A percentile compares a stretch with the other conserved stretches of the same genome.
phyloP scores from a whole-genome alignment of 1,140 invertebrate species.

The Olivierus martensii region DNA sequence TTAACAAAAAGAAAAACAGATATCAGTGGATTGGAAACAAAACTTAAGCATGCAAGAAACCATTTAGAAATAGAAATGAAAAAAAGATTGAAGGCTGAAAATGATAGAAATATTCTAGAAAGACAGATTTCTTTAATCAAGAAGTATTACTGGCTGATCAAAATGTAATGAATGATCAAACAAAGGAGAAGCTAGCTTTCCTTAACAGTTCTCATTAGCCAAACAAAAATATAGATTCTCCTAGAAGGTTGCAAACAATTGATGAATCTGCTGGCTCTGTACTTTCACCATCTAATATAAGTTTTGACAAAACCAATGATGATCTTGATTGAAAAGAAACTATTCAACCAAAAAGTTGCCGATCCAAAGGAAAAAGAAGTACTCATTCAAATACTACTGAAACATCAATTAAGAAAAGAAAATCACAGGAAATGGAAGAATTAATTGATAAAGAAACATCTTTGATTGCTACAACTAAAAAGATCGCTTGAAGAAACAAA shows the following conservation, averaged over 20 bases:
- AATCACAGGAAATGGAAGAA: slow-evolving; percentile 1
- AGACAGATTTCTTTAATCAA: slow-evolving; percentile 49
- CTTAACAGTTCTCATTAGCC: slow-evolving; percentile 37
- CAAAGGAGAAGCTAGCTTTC: slow-evolving; percentile 62
- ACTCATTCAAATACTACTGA: slow-evolving; percentile 28
- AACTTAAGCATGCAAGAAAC: slow-evolving; percentile 52
- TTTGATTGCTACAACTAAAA: slow-evolving; percentile 57
- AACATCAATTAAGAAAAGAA: slow-evolving; percentile 15
- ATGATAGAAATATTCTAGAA: slow-evolving; percentile 47
- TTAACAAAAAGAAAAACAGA: slow-evolving; percentile 48
- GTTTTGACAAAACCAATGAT: slow-evolving; percentile 64
- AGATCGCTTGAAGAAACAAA: too few species aligned
- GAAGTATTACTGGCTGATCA: slow-evolving; percentile 52
- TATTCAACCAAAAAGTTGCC: not conserved
- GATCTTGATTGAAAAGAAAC: slow-evolving; percentile 43
- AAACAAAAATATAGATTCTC: not conserved
- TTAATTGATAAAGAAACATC: slow-evolving; percentile 38
- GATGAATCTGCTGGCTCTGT: slow-evolving; percentile 13
- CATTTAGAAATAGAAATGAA: slow-evolving; percentile 62
- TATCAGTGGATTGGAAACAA: slow-evolving; percentile 51
- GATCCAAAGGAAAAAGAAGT: slow-evolving; percentile 47
- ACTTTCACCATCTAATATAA: slow-evolving; percentile 23
- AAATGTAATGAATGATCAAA: slow-evolving; percentile 54
- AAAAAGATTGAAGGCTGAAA: slow-evolving; percentile 42
- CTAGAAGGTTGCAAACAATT: slow-evolving; percentile 16